Base-by-base conservation (phyloP, 2,888 invertebrate species). In the Sarcophaga rosellei region DNA sequence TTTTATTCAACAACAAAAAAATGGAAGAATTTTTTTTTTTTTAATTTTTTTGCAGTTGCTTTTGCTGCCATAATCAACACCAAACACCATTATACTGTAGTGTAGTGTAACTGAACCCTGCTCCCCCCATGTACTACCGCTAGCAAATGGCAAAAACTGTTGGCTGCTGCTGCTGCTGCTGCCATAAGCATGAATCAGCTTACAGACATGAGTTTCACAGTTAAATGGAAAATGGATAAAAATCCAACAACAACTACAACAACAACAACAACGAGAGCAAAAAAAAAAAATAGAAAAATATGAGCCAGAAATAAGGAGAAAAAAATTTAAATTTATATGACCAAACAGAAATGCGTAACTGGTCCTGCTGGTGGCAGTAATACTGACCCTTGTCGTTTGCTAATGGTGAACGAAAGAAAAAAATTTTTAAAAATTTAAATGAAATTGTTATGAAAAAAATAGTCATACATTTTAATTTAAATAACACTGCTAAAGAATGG, bases 401-500 rank as follows among this genome's bases (percentile, higher is more conserved):
- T 47, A 15, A 11, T 47, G 47, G 15, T 53, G 20, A 15, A 53
- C 6, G 17, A 3, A 57, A 35, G 59, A 35, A 15, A 47, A 47
- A 47, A 47, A 47, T 47, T 25, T 25, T 25, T 25, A 61, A 20
- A 20, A 21, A 61, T n/a, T 5, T 21, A n/a, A 20, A 61, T n/a
- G 17, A 10, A 66, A 44, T 15, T 15, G 15, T 15, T 47, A 15
- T 47, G n/a, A 66, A 44, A 59, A 21, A 70, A 75, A 63, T 53
- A 0, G 23, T 76, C 53, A 72, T 73, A 44, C 23, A 77, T 76
- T 79, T 75, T 25, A 68, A 69, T 81, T 63, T 62, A 68, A 72
- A 82, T 76, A 76, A 77, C 81, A 65, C 81, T 70, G 72, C 53
- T 68, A 68, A 68, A 81, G 69, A 77, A 73, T 76, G 80, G 68